Conservation (phyloP, 2,797 vertebrate genomes). For the Thaleichthys pacificus region DNA sequence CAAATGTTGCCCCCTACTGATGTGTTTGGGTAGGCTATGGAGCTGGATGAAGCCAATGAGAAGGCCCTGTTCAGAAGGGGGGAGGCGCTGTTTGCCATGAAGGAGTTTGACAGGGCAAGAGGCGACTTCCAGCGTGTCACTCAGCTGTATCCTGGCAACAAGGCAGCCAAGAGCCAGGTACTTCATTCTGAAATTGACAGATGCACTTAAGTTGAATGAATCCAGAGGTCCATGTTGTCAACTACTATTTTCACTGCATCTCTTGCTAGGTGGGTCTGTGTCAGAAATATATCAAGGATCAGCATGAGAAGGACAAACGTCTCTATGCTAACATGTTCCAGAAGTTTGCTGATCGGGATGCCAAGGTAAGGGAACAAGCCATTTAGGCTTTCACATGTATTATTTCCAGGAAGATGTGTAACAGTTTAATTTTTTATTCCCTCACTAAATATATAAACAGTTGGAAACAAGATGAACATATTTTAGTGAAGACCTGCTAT, state of each 20-base stretch:
- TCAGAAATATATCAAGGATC: constrained; percentile 88
- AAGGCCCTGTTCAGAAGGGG: constrained; percentile 95
- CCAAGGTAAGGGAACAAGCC: constrained; percentile 76
- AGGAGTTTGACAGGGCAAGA: constrained; percentile 88
- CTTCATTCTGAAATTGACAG: not conserved
- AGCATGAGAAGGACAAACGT: constrained; percentile 92
- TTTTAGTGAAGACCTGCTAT: not conserved
- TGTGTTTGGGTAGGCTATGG: constrained; percentile 80
- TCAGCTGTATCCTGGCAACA: constrained; percentile 93
- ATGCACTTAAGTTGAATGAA: not conserved
- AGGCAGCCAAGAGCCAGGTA: constrained; percentile 89
- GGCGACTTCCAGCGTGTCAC: constrained; percentile 88
- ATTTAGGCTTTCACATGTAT: not conserved
- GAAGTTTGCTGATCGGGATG: constrained; percentile 88
- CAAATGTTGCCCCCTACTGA: not conserved
- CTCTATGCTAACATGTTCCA: constrained; percentile 99
- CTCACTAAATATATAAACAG: too few species aligned
- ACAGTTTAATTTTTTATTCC: not conserved
- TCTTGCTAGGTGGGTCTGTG: constrained; percentile 75
- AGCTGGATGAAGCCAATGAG: constrained; percentile 85
- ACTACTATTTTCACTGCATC: not conserved
- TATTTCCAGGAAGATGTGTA: not conserved
- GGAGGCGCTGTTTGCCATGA: constrained; percentile 87
- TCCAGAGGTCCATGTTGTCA: not conserved
- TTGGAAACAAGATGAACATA: not conserved